Conservation (phyloP, 2,888 invertebrate genomes). For the Agrotis clavis region DNA sequence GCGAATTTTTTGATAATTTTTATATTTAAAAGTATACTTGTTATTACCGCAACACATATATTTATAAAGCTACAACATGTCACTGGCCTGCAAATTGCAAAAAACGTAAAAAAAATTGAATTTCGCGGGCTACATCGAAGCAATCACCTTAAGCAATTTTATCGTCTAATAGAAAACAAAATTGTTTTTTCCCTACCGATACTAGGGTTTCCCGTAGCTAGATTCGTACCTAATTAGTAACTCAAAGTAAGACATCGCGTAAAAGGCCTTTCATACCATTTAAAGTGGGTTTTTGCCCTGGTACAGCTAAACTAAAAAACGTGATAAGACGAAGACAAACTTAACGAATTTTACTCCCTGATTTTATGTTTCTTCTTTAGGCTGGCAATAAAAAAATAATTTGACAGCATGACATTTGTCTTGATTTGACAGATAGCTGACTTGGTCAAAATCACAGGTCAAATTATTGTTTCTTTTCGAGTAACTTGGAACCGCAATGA, state of each 20-base stretch:
- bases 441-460: neutral
- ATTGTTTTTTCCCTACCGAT: neutral
- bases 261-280: neutral
- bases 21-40: too few species aligned
- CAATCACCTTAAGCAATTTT: neutral
- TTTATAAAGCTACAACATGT: too few species aligned
- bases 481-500: neutral
- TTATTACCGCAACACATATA: too few species aligned
- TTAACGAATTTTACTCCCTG: neutral
- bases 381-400: neutral
- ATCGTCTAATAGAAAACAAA: neutral
- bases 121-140: too few species aligned
- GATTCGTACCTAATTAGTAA: neutral
- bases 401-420: neutral
- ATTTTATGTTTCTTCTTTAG: slow-evolving; percentile 2
- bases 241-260: neutral
- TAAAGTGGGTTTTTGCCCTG: neutral
- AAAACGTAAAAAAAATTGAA: too few species aligned
- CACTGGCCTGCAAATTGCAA: too few species aligned
- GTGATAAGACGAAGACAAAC: neutral
- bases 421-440: neutral
- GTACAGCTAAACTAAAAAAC: neutral
- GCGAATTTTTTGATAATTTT: too few species aligned
- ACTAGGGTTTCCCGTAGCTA: neutral
- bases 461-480: neutral